Conservation (phyloP, 2,113 vertebrate species). For the Zosterops hypoxanthus region DNA sequence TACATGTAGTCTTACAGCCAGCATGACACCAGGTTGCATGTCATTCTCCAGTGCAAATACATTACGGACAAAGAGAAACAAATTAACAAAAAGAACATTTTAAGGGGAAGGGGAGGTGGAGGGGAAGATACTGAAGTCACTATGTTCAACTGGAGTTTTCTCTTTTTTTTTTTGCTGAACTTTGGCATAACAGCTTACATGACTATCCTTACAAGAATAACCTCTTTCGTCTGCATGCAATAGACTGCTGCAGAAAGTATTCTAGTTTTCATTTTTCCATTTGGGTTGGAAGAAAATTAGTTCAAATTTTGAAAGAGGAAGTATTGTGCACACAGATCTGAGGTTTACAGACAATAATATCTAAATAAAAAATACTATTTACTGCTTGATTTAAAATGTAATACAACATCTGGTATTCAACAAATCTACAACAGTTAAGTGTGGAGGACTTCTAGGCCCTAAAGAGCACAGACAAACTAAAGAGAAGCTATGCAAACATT, state of each 20-base stretch:
- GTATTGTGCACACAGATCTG: neutral
- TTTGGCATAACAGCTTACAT: slow-evolving; percentile 1
- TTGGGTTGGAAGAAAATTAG: neutral
- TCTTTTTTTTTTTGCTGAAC: neutral
- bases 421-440: neutral
- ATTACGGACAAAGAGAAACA: neutral
- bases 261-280: neutral
- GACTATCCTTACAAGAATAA: neutral
- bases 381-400: neutral
- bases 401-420: neutral
- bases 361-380: neutral
- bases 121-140: neutral
- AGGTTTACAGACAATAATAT: neutral
- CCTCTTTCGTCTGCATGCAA: slow-evolving; percentile 10
- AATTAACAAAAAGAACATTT: neutral
- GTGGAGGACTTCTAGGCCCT: neutral
- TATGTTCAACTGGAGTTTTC: neutral
- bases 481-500: neutral
- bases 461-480: neutral
- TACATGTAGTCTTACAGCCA: neutral
- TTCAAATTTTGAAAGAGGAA: neutral
- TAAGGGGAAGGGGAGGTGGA: neutral
- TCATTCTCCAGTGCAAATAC: neutral
- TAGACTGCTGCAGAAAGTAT: neutral
- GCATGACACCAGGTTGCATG: neutral